A percentile compares a stretch with the other conserved stretches of the same genome.
phyloP scores from a whole-genome alignment of 1,140 invertebrate species.

The Tenebrio molitor region DNA sequence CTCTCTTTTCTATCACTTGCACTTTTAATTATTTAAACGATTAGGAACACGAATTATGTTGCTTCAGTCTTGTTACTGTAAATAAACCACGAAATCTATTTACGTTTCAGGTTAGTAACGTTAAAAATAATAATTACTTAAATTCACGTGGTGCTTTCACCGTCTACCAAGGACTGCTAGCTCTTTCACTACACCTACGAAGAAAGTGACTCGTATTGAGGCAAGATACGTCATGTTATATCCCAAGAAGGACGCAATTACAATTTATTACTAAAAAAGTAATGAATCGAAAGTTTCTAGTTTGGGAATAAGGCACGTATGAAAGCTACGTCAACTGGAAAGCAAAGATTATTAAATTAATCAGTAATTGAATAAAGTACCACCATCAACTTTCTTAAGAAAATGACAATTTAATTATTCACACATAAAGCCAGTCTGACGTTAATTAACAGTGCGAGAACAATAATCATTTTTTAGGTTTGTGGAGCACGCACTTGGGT shows the following conservation, averaged over 20 bases:
- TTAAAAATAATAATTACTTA: slow-evolving; percentile 33
- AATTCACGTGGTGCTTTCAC: slow-evolving; percentile 50
- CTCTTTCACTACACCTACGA: slow-evolving; percentile 50
- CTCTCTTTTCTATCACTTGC: slow-evolving; percentile 1
- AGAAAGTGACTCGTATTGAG: slow-evolving; percentile 49
- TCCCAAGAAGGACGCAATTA: slow-evolving; percentile 31
- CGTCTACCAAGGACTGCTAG: slow-evolving; percentile 48
- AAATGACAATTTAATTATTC: slow-evolving; percentile 11
- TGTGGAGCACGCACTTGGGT: slow-evolving; percentile 9
- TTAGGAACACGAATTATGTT: background rate
- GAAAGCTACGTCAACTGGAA: slow-evolving; percentile 15
- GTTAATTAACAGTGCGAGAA: slow-evolving; percentile 29
- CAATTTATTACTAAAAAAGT: slow-evolving; percentile 37
- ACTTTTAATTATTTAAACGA: slow-evolving; percentile 34
- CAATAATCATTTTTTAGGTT: slow-evolving; percentile 37
- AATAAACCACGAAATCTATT: slow-evolving; percentile 3
- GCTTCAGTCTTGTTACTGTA: background rate
- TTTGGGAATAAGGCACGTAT: slow-evolving; percentile 19
- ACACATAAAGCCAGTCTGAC: background rate
- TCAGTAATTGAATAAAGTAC: slow-evolving; percentile 7
- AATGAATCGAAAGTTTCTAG: slow-evolving; percentile 20
- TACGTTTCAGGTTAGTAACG: slow-evolving; percentile 17
- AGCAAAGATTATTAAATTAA: slow-evolving; percentile 23
- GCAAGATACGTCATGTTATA: slow-evolving; percentile 33
- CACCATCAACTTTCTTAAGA: slow-evolving; percentile 33